Evolutionary conservation across 1,140 invertebrate genomes (phyloP).

Genomic region (Mizuhopecten yessoensis): DNA sequence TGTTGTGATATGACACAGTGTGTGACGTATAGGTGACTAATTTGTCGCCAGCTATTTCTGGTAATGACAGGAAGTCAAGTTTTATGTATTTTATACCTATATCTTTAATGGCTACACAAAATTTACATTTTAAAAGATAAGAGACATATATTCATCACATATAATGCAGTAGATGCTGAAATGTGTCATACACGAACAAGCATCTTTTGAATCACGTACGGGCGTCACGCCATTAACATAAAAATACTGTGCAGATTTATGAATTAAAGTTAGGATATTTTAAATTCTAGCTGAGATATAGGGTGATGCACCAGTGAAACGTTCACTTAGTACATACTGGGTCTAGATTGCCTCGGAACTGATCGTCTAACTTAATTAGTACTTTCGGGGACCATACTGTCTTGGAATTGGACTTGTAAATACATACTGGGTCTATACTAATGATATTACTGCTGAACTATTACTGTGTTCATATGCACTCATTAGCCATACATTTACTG

Average conservation of each 20-base stretch:
- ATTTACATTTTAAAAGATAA: slow-evolving; percentile 16
- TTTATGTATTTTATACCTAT: slow-evolving; percentile 3
- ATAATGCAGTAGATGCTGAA: background rate
- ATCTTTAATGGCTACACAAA: background rate
- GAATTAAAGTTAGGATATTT: background rate
- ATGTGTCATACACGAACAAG: background rate
- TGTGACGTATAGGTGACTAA: background rate
- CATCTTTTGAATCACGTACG: background rate
- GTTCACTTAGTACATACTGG: background rate
- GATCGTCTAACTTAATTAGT: too few relatives aligned
- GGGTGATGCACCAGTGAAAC: background rate
- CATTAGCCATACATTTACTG: too few relatives aligned
- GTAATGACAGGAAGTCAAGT: background rate
- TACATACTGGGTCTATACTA: background rate
- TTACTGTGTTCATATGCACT: too few relatives aligned
- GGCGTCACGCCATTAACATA: background rate
- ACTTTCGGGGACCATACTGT: too few relatives aligned
- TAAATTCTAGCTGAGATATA: background rate
- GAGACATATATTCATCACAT: background rate
- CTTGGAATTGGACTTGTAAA: too few relatives aligned
- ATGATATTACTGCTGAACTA: too few relatives aligned
- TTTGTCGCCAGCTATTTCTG: background rate
- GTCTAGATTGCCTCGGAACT: too few relatives aligned
- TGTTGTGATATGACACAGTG: too few relatives aligned
- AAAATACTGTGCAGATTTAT: background rate